Evolutionary conservation across 2,888 invertebrate genomes (phyloP), one percentile per base, ranked within the genome.

Genomic region (Bruchidius siliquastri): DNA sequence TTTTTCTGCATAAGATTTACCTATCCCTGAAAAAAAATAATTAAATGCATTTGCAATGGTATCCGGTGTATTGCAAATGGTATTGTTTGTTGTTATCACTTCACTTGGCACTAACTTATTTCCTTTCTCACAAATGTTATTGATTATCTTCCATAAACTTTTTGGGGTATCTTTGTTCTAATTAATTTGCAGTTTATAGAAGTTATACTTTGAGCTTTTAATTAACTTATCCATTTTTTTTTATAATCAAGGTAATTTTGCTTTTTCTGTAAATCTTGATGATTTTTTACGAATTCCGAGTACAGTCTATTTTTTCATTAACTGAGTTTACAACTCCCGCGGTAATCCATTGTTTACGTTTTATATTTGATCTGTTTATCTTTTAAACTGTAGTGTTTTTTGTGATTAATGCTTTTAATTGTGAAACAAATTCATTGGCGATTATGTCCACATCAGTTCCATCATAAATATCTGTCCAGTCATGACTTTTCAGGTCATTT

Each of bases 71-170:
- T n/a, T 10, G 10, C 26, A 26, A 4, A 8, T 8, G 2, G 8
- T 26, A 26, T 26, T 26, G 8, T 26, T 8, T 26, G 2, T 26
- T 4, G 26, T 26, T 26, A 26, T 2, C 8, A 26, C 8, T 26
- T 26, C 26, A 26, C 8, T 26, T 26, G 26, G 26, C 8, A 26
- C 3, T n/a, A n/a, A n/a, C n/a, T n/a, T n/a, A 26, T 26, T 26
- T 26, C 8, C 8, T 4, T 26, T 26, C 26, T 26, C 26, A 26
- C 3, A 26, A 26, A 67, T 67, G 2, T 10, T 10, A 2, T 26
- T 72, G 13, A 72, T 68, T 22, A 72, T 68, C 30, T 72, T 72
- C 72, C 72, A 72, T 22, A 72, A 20, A 26, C 68, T 67, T 72
- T 72, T 72, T 10, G 72, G 68, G 20, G 20, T 72, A 20, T 68